A percentile compares a stretch with the other conserved stretches of the same genome.
Evolutionary conservation across 2,113 vertebrate species (phyloP).

Genomic region (Myiagra hebetior): DNA sequence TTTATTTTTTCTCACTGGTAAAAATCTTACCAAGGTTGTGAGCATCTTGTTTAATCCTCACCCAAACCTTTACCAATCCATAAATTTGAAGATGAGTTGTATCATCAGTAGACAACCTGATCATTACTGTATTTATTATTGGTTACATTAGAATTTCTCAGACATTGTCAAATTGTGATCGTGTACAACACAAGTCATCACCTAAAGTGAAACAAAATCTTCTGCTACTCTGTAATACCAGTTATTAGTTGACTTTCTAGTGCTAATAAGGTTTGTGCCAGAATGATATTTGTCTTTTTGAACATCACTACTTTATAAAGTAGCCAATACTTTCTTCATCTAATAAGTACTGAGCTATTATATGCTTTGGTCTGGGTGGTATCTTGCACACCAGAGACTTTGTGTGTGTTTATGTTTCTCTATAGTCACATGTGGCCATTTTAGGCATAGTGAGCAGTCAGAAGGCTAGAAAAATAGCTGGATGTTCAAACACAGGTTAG

Average conservation of each 20-base stretch:
- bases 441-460: background rate
- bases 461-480: background rate
- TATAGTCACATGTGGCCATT: background rate
- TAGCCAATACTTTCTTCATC: background rate
- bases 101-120: background rate
- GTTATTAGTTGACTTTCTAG: background rate
- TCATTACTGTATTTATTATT: background rate
- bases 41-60: background rate
- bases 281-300: background rate
- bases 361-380: background rate
- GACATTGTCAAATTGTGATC: background rate
- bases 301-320: background rate
- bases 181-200: background rate
- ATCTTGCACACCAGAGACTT: background rate
- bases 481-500: background rate
- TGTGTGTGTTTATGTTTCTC: background rate
- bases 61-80: background rate
- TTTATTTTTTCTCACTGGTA: background rate
- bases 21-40: background rate
- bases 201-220: background rate
- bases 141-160: background rate
- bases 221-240: background rate
- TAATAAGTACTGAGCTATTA: background rate
- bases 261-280: fast-evolving
- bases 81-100: background rate